Evolutionary conservation across 2,797 vertebrate genomes (phyloP).

Genomic region (Gephyroberyx darwinii): DNA sequence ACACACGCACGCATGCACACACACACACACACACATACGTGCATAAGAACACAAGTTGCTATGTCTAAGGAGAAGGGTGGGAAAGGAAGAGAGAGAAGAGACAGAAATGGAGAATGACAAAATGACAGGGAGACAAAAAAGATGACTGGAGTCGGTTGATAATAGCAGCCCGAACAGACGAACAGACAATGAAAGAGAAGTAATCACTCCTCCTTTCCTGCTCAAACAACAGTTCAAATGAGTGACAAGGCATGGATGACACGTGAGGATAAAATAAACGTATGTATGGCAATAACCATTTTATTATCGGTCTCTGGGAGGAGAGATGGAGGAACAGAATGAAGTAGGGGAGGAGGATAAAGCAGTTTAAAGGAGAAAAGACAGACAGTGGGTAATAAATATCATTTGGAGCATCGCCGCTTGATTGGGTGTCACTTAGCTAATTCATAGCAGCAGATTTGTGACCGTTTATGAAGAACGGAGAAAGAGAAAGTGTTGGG

Average conservation of each 20-base stretch:
- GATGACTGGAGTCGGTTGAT: constrained; percentile 16
- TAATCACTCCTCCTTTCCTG: constrained; percentile 36
- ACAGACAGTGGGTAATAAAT: constrained; percentile 28
- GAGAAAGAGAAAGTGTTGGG: not conserved
- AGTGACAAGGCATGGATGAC: constrained; percentile 52
- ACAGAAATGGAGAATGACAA: not conserved
- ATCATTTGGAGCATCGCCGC: constrained; percentile 54
- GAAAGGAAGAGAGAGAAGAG: constrained; percentile 21
- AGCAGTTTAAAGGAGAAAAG: constrained; percentile 49
- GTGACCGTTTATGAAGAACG: not conserved
- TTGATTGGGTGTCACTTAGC: constrained; percentile 48
- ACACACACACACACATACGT: constrained; percentile 23
- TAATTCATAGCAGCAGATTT: constrained; percentile 43
- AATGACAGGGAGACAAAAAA: constrained; percentile 27
- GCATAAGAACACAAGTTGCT: constrained; percentile 21
- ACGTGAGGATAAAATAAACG: constrained; percentile 52
- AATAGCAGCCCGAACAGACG: constrained; percentile 29
- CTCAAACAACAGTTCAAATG: constrained; percentile 44
- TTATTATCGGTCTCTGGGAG: constrained; percentile 61
- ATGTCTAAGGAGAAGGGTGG: constrained; percentile 26
- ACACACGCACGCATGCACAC: constrained; percentile 19
- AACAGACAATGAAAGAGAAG: constrained; percentile 21
- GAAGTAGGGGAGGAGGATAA: constrained; percentile 47
- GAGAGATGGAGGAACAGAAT: constrained; percentile 18
- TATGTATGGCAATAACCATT: constrained; percentile 55